Evolutionary conservation across 2,888 invertebrate species (phyloP).

Genomic region (Laspeyria flexula): DNA sequence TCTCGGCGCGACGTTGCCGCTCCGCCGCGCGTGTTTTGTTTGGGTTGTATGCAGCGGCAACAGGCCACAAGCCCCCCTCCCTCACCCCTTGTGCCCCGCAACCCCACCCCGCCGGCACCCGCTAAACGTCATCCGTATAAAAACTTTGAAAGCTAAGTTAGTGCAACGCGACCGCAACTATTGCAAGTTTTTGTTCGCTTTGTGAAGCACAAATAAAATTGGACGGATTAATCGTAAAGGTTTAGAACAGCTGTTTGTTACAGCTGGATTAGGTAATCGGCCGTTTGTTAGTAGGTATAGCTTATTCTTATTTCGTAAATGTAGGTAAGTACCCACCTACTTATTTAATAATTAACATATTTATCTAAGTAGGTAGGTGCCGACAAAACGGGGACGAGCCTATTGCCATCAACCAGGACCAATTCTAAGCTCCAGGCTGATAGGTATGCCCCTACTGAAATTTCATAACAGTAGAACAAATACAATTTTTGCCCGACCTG

Average conservation of each 20-base stretch:
- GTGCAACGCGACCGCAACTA: slow-evolving; percentile 28
- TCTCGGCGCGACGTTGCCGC: slow-evolving; percentile 76
- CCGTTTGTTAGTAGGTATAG: no score
- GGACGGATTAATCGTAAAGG: slow-evolving; percentile 2
- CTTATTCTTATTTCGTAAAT: no score
- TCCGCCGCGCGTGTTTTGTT: slow-evolving; percentile 77
- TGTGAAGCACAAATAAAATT: slow-evolving; percentile 9
- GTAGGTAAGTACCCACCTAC: no score
- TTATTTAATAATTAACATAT: no score
- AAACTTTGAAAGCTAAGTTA: slow-evolving; percentile 44
- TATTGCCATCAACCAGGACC: no score
- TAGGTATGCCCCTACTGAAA: no score
- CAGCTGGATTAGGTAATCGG: not conserved
- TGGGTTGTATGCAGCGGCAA: slow-evolving; percentile 74
- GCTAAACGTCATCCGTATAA: slow-evolving; percentile 49
- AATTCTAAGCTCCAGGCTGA: no score
- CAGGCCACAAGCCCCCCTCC: slow-evolving; percentile 42
- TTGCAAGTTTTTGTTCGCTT: slow-evolving; percentile 26
- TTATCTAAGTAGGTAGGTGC: no score
- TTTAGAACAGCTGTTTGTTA: not conserved
- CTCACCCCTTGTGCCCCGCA: slow-evolving; percentile 13
- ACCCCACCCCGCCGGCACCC: slow-evolving; percentile 17
- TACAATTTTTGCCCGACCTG: no score
- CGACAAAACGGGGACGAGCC: no score
- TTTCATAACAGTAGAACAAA: no score